Evolutionary conservation across 2,113 vertebrate genomes (phyloP).

Genomic region (Solea senegalensis): DNA sequence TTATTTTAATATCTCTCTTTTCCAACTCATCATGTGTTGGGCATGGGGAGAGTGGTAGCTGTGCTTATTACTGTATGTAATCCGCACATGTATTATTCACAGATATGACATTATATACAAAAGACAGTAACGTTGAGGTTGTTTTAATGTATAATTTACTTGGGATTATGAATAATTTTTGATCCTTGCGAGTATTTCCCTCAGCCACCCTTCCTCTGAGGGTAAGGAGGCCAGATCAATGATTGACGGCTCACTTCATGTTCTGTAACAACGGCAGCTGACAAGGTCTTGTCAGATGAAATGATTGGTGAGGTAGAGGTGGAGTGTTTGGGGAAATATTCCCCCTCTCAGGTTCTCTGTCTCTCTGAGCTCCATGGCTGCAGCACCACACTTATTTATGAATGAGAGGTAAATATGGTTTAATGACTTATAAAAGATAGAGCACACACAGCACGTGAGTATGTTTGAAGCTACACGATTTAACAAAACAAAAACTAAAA

Average conservation of each 20-base stretch:
- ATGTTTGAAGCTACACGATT: neutral
- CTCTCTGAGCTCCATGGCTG: neutral
- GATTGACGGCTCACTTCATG: conserved; percentile 73
- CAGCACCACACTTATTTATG: conserved; percentile 24
- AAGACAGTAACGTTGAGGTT: conserved; percentile 23
- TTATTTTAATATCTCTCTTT: conserved; percentile 34
- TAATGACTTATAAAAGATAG: conserved; percentile 5
- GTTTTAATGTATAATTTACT: conserved; percentile 56
- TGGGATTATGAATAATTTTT: conserved; percentile 53
- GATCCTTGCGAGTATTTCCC: conserved; percentile 17
- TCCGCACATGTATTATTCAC: conserved; percentile 34
- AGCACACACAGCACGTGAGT: conserved; percentile 26
- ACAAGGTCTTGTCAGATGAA: conserved; percentile 70
- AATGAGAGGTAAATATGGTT: conserved; percentile 26
- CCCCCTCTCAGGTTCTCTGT: conserved; percentile 21
- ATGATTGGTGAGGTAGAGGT: conserved; percentile 51
- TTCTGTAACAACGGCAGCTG: conserved; percentile 64
- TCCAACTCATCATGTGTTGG: neutral
- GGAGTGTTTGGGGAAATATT: conserved; percentile 56
- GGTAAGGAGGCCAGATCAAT: conserved; percentile 1
- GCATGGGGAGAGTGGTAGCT: neutral
- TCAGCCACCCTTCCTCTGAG: conserved; percentile 1
- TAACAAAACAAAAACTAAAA: no score
- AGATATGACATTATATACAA: conserved; percentile 29
- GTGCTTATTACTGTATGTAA: conserved; percentile 16